Percentiles rank a stretch among this genome's conserved stretches.
Conservation (phyloP, 2,888 invertebrate genomes). For the Trichopria drosophilae region DNA sequence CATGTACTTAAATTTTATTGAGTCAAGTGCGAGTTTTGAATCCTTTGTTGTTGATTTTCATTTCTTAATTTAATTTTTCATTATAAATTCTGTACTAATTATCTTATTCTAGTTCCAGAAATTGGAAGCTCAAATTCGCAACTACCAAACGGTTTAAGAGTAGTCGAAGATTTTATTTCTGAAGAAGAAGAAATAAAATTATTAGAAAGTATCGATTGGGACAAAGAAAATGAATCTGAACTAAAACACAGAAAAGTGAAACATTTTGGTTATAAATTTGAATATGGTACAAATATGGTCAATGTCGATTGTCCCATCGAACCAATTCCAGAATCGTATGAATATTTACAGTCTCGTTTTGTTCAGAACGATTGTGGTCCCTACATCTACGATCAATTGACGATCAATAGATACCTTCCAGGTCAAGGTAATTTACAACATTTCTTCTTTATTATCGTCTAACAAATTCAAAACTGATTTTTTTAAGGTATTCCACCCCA, state of each 20-base stretch:
- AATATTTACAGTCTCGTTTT: constrained; percentile 67
- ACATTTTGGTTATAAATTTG: constrained; percentile 91
- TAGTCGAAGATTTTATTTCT: constrained; percentile 74
- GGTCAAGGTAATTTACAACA: constrained; percentile 76
- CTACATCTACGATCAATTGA: constrained; percentile 76
- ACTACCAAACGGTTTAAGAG: constrained; percentile 70
- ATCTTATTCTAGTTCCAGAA: constrained; percentile 22
- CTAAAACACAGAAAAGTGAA: constrained; percentile 84
- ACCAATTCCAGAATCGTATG: constrained; percentile 73
- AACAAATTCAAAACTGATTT: constrained; percentile 9
- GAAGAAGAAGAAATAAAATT: constrained; percentile 69
- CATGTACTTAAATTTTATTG: constrained; percentile 69
- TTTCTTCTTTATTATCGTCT: not conserved
- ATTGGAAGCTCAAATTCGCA: constrained; percentile 32
- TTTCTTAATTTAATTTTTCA: too few relatives aligned
- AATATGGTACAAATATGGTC: constrained; percentile 85
- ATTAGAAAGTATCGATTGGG: constrained; percentile 64
- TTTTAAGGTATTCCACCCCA: constrained; percentile 87
- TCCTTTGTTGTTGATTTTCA: too few relatives aligned
- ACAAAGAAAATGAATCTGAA: constrained; percentile 45
- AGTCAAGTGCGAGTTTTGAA: constrained; percentile 61
- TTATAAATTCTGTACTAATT: too few relatives aligned
- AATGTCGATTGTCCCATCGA: constrained; percentile 70
- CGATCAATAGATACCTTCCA: constrained; percentile 80
- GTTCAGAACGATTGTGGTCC: constrained; percentile 56